A percentile compares a stretch with the other conserved stretches of the same genome.
These are phyloP conservation scores for Axis porcinus DNA, from an alignment of 2,113 vertebrate species.

Conservation along the genomic window DNA sequence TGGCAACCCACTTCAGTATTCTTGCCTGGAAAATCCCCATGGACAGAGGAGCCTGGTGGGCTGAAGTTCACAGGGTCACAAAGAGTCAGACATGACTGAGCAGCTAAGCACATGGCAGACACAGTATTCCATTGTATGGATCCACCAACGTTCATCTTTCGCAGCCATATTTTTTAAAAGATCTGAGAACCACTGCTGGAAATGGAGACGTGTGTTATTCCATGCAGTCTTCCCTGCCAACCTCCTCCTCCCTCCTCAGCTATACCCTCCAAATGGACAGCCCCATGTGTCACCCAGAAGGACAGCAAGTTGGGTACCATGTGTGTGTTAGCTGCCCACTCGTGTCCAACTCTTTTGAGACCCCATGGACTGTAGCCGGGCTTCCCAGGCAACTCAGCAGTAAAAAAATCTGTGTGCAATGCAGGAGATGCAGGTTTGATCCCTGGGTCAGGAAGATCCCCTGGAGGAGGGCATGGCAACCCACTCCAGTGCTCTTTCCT, in stretches of 20 bases:
- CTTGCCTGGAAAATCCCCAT: neutral
- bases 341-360: neutral
- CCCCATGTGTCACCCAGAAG: fast-evolving
- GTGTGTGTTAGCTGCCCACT: neutral
- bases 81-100: neutral
- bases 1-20: neutral
- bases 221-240: fast-evolving
- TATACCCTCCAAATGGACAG: neutral
- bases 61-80: neutral
- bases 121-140: fast-evolving
- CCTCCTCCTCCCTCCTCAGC: neutral
- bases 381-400: neutral
- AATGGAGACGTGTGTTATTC: fast-evolving
- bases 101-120: neutral
- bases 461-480: neutral
- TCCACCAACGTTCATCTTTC: neutral
- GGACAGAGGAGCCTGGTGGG: neutral
- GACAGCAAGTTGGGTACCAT: fast-evolving
- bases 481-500: neutral
- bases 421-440: neutral
- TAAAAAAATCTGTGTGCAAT: neutral
- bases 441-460: neutral
- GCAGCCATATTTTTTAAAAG: neutral
- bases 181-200: neutral
- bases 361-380: neutral